phyloP scores from a whole-genome alignment of 2,888 invertebrate species.

The Rotaria magnacalcarata region DNA sequence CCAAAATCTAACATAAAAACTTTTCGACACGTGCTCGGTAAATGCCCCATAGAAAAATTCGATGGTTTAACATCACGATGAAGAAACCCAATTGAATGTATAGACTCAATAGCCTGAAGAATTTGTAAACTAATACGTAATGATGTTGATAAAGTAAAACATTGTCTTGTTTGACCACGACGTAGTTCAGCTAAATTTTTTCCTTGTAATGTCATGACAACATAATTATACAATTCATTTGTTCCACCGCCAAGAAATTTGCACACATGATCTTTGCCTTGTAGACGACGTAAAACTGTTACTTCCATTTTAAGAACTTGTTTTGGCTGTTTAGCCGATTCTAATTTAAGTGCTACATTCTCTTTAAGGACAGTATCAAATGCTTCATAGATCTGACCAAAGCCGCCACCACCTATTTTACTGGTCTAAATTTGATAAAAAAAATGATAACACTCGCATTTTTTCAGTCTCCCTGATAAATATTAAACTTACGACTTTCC shows the following conservation, averaged over 20 bases:
- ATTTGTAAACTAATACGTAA: constrained; percentile 90
- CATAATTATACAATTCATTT: constrained; percentile 97
- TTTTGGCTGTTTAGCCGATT: constrained; percentile 93
- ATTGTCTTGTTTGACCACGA: constrained; percentile 84
- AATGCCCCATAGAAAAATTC: constrained; percentile 94
- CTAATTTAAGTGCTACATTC: constrained; percentile 92
- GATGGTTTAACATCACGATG: constrained; percentile 94
- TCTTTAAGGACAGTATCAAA: constrained; percentile 90
- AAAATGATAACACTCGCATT: not conserved
- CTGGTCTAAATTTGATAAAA: not conserved
- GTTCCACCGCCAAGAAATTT: constrained; percentile 97
- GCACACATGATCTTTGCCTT: constrained; percentile 95
- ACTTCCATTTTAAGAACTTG: constrained; percentile 99
- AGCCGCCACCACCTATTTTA: constrained; percentile 83
- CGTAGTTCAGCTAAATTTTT: constrained; percentile 91
- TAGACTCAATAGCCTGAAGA: constrained; percentile 88
- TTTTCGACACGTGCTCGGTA: constrained; percentile 78
- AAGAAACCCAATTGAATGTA: constrained; percentile 94
- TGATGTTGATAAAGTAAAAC: constrained; percentile 91
- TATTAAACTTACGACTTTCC: constrained; percentile 81
- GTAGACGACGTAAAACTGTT: constrained; percentile 91
- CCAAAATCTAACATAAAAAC: constrained; percentile 97
- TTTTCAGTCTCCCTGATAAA: not conserved
- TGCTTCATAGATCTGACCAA: constrained; percentile 99
- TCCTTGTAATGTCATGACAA: constrained; percentile 98